Conservation (phyloP, 2,113 vertebrate species). For the Etheostoma cragini region DNA sequence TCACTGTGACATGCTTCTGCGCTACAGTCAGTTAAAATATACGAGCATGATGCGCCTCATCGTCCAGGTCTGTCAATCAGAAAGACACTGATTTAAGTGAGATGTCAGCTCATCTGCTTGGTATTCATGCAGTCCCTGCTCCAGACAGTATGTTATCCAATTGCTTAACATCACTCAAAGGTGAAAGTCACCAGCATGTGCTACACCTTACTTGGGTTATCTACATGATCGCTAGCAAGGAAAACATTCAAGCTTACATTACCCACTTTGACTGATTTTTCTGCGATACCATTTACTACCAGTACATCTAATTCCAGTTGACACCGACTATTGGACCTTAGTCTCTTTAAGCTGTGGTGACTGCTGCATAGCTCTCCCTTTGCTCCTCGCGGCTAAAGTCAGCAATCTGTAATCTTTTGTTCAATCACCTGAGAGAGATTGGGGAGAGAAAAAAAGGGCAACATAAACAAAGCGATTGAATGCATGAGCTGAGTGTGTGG, state of each 20-base stretch:
- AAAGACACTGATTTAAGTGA: slow-evolving; percentile 50
- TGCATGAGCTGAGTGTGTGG: slow-evolving; percentile 38
- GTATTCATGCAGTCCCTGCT: slow-evolving; percentile 49
- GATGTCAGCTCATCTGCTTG: slow-evolving; percentile 55
- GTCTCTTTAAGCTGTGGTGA: slow-evolving; percentile 35
- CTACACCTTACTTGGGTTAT: slow-evolving; percentile 20
- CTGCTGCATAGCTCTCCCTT: slow-evolving; percentile 48
- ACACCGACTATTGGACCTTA: slow-evolving; percentile 17
- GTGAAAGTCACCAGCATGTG: slow-evolving; percentile 24
- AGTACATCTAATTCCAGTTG: slow-evolving; percentile 17
- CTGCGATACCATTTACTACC: background rate
- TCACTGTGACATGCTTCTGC: slow-evolving; percentile 32
- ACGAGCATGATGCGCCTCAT: background rate
- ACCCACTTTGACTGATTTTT: slow-evolving; percentile 3
- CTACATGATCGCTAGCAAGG: slow-evolving; percentile 13
- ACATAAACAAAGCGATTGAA: slow-evolving; percentile 43
- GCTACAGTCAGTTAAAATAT: slow-evolving; percentile 27
- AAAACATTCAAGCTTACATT: background rate
- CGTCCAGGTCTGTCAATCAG: slow-evolving; percentile 53
- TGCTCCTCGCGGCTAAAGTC: slow-evolving; percentile 57
- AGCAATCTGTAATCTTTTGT: slow-evolving; percentile 71
- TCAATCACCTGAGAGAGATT: slow-evolving; percentile 64
- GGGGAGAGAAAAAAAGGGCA: slow-evolving; percentile 21
- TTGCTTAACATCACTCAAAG: slow-evolving; percentile 45
- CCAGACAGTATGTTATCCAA: slow-evolving; percentile 39